Evolutionary conservation across 2,888 invertebrate species (phyloP).

Genomic region (Tuta absoluta): DNA sequence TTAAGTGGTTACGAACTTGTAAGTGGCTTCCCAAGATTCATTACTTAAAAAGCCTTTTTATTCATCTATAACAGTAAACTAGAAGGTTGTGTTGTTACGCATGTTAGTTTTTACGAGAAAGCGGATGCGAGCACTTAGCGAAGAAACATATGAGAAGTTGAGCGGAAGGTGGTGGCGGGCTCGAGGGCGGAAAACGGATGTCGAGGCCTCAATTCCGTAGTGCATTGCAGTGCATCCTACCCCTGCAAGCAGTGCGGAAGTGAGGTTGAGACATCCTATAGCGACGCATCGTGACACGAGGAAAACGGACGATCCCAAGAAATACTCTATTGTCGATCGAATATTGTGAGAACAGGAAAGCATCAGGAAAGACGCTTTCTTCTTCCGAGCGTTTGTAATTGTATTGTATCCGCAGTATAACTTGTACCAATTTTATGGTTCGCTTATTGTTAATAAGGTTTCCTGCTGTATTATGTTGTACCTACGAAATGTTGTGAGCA

Average conservation of each 20-base stretch:
- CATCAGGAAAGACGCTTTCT: neutral
- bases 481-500: neutral
- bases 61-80: slow-evolving; percentile 26
- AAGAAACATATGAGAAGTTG: slow-evolving; percentile 39
- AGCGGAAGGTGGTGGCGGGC: slow-evolving; percentile 38
- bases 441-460: slow-evolving; percentile 11
- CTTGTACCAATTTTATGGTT: neutral
- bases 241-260: slow-evolving; percentile 97
- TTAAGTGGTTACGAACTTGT: slow-evolving; percentile 1
- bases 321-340: slow-evolving; percentile 12
- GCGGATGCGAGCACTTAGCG: slow-evolving; percentile 39
- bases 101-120: slow-evolving; percentile 33
- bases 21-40: slow-evolving; percentile 14
- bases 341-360: slow-evolving; percentile 13
- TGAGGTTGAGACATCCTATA: slow-evolving; percentile 84
- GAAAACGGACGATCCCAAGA: slow-evolving; percentile 1
- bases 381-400: neutral
- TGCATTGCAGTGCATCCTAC: slow-evolving; percentile 95
- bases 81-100: slow-evolving; percentile 26
- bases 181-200: slow-evolving; percentile 62
- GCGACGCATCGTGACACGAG: slow-evolving; percentile 47
- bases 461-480: neutral
- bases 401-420: neutral
- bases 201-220: slow-evolving; percentile 95
- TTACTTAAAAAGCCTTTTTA: slow-evolving; percentile 23